Evolutionary conservation across 2,888 invertebrate genomes (phyloP), one percentile per base, ranked within the genome.

Genomic region (Scrobipalpa atriplicella): DNA sequence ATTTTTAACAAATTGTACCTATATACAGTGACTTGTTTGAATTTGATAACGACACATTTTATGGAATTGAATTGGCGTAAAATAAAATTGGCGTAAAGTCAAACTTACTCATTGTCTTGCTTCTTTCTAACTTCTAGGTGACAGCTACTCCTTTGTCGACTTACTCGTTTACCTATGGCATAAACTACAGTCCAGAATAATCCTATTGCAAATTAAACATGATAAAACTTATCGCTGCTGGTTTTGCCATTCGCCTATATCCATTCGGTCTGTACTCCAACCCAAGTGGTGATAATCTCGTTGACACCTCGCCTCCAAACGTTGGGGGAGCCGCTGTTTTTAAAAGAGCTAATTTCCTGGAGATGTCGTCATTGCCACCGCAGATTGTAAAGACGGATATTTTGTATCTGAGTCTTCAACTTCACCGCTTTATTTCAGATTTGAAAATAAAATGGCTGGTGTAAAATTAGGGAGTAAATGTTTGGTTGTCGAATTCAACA

Each of bases 281-380:
- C 18, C 13, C 9, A 36, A 58, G 68, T 73, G 73, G 73, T 72
- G 77, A 78, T 84, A 80, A 80, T 80, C 81, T 68, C 67, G 76
- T 73, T 77, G 78, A 78, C 78, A 78, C 78, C 78, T 75, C 72
- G 58, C 64, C 68, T 76, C 74, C 66, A 39, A 52, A 54, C 21
- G 54, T 0, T 18, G 29, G 75, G 78, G 76, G 79, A 75, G 73
- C 70, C 67, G 68, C 47, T 63, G 62, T 74, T 81, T 80, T 82
- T 81, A 77, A 78, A 82, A 80, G 77, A 83, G 80, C 77, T 83
- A 85, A 87, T 86, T 86, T 86, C 83, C 85, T 77, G 78, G 73
- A 71, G 75, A 73, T 66, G 71, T 73, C 75, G 71, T 67, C 72
- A 74, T 74, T 71, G 64, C 70, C 58, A 58, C 58, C 38, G 13